Evolutionary conservation across 2,113 vertebrate genomes (phyloP).

Genomic region (Sarotherodon lohbergeri): DNA sequence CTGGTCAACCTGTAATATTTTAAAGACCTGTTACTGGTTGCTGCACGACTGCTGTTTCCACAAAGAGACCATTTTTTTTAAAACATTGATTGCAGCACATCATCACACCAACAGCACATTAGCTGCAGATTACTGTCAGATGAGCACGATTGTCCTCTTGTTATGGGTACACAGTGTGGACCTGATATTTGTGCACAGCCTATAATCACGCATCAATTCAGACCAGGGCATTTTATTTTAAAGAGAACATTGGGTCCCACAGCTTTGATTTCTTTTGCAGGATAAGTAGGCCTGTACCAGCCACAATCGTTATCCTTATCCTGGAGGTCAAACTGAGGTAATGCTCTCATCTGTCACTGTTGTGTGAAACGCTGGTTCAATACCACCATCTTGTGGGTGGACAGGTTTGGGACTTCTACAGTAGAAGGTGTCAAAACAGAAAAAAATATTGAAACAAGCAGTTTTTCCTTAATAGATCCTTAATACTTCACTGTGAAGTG

Average conservation of each 20-base stretch:
- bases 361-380: not conserved
- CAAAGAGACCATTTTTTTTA: not conserved
- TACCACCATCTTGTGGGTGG: conserved; percentile 43
- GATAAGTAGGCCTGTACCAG: not conserved
- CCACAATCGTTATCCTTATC: not conserved
- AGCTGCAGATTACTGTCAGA: not conserved
- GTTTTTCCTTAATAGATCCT: not conserved
- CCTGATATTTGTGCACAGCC: not conserved
- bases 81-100: not conserved
- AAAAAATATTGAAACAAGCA: not conserved
- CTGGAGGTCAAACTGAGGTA: conserved; percentile 26
- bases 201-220: not conserved
- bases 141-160: not conserved
- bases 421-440: not conserved
- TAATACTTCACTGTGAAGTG: not conserved
- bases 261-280: not conserved
- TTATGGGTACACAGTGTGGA: not conserved
- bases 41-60: not conserved
- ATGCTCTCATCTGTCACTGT: not conserved
- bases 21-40: not conserved
- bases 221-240: not conserved
- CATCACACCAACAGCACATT: not conserved
- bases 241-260: not conserved
- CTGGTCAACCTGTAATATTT: not conserved
- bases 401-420: not conserved